Conservation (phyloP, 2,888 invertebrate species). For the Pinctada fucata region DNA sequence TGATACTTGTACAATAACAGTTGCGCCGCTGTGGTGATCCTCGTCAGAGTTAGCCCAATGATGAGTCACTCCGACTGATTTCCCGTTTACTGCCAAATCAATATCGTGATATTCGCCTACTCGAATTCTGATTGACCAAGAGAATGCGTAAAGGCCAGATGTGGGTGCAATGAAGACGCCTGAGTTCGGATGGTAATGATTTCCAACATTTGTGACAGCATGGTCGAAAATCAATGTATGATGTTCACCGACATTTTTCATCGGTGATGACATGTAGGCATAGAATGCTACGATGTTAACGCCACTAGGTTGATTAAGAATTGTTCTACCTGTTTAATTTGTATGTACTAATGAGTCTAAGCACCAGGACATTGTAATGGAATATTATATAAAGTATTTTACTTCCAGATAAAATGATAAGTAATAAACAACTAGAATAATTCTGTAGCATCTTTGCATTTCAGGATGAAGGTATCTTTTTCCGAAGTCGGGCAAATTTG, state of each 20-base stretch:
- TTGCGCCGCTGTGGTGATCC: slow-evolving; percentile 13
- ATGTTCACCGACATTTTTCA: not conserved
- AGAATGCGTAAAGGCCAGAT: slow-evolving; percentile 15
- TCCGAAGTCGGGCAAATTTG: too few species aligned
- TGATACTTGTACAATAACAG: slow-evolving; percentile 18
- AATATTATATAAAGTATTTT: too few species aligned
- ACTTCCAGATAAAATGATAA: too few species aligned
- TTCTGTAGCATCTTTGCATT: too few species aligned
- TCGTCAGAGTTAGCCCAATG: slow-evolving; percentile 1
- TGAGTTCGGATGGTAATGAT: slow-evolving; percentile 1
- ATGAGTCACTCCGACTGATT: not conserved
- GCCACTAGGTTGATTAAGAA: not conserved
- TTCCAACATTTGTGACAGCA: slow-evolving; percentile 8
- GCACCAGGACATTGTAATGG: too few species aligned
- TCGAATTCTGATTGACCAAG: not conserved
- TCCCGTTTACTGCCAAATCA: slow-evolving; percentile 15
- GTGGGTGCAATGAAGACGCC: slow-evolving; percentile 17
- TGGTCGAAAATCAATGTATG: slow-evolving; percentile 10
- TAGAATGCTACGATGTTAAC: slow-evolving; percentile 18
- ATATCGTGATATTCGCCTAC: not conserved
- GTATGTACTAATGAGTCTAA: too few species aligned
- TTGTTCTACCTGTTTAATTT: too few species aligned
- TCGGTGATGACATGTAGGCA: slow-evolving; percentile 16
- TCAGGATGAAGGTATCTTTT: too few species aligned
- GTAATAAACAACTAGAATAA: too few species aligned